A percentile compares a stretch with the other conserved stretches of the same genome.
These are phyloP conservation scores for Lagenorhynchus albirostris DNA, from an alignment of 2,113 vertebrate species.

Conservation along the genomic window DNA sequence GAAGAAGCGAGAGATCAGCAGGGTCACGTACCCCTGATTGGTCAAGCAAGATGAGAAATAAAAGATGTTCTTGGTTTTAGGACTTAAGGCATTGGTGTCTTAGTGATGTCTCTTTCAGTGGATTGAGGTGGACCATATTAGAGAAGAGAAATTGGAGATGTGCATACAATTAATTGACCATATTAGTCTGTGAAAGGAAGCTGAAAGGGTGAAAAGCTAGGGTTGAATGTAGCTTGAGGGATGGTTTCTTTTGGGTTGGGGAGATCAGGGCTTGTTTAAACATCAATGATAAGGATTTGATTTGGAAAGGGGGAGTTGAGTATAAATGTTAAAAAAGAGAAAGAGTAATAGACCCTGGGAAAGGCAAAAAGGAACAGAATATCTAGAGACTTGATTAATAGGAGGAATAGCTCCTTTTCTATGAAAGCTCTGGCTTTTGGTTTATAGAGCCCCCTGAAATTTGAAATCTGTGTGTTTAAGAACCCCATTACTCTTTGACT, in stretches of 20 bases:
- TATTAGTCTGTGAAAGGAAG: background rate
- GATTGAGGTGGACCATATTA: background rate
- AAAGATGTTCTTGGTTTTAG: background rate
- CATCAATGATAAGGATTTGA: background rate
- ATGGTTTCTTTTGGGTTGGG: background rate
- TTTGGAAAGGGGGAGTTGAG: background rate
- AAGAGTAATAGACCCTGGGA: background rate
- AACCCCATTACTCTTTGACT: background rate
- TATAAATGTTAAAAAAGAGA: background rate
- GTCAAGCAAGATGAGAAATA: background rate
- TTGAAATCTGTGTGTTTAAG: background rate
- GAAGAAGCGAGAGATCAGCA: background rate
- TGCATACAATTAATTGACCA: background rate
- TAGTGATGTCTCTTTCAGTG: background rate
- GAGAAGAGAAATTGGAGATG: background rate
- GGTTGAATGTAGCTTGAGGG: background rate
- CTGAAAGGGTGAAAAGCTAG: background rate
- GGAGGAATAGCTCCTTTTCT: background rate
- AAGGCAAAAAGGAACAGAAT: background rate
- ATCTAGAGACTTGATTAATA: background rate
- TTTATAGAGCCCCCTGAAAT: background rate
- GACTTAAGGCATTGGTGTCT: background rate
- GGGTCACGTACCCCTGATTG: background rate
- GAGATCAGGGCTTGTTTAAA: background rate
- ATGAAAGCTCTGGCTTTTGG: background rate